Evolutionary conservation across 2,888 invertebrate species (phyloP).

Genomic region (Syrphus vitripennis): DNA sequence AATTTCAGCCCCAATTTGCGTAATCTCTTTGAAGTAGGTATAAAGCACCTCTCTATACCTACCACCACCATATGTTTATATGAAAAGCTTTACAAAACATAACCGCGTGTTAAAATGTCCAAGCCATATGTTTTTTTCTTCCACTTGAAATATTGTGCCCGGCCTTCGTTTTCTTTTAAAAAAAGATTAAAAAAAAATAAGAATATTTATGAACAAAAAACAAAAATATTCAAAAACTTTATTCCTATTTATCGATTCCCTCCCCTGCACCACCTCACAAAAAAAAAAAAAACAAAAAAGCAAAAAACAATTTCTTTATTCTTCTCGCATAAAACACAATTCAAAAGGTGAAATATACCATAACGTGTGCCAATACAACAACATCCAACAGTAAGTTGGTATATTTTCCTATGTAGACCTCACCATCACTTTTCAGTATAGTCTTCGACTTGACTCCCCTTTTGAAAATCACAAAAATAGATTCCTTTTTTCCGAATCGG

Average conservation of each 20-base stretch:
- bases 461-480: constrained; percentile 50
- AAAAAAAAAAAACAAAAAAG: constrained; percentile 19
- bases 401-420: not conserved
- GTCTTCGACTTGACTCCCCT: not conserved
- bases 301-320: constrained; percentile 50
- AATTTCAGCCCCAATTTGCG: not conserved
- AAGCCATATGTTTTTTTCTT: constrained; percentile 48
- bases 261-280: too few relatives aligned
- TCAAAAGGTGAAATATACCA: constrained; percentile 61
- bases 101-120: constrained; percentile 16
- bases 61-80: constrained; percentile 29
- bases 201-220: not conserved
- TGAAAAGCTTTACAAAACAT: constrained; percentile 24
- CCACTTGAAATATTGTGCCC: constrained; percentile 25
- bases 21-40: constrained; percentile 47
- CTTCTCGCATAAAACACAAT: constrained; percentile 21
- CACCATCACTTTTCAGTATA: not conserved
- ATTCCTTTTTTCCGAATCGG: constrained; percentile 28
- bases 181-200: not conserved
- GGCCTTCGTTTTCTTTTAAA: constrained; percentile 41
- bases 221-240: constrained; percentile 8
- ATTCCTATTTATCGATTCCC: constrained; percentile 22
- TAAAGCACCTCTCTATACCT: too few relatives aligned
- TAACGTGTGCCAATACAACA: constrained; percentile 37
- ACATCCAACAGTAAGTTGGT: not conserved